Base-by-base conservation (phyloP, 2,113 vertebrate species). In the Cromileptes altivelis region DNA sequence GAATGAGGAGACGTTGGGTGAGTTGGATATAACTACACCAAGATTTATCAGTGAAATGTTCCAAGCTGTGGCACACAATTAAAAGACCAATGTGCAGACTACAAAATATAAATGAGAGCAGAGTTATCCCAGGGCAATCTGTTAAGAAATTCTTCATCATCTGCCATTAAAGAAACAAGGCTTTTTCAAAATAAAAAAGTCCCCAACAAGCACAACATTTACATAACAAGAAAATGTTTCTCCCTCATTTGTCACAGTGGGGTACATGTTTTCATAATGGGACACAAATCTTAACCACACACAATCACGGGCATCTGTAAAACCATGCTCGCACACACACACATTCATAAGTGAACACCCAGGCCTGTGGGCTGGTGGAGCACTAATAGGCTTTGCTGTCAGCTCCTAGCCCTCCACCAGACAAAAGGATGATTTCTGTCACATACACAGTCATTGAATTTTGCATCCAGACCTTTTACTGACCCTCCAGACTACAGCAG, bases 361-460 rank as follows among this genome's bases (percentile, higher is more conserved):
- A 23, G 53, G 52, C 70, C 62, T 25, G 55, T 23, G 14, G 78
- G 47, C 64, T 23, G 27, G n/a, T 70, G 50, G 52, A 53, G 73
- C n/a, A 40, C 75, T 87, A 90, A 86, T 78, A 82, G 72, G 70
- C 87, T 90, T 87, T 87, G 78, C 87, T 73, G 75, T 80, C 83
- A 86, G 65, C 82, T 76, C 55, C 25, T 33, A 71, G 81, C 53
- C 76, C 17, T 76, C 52, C 14, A 78, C 60, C 68, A 78, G 49
- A 88, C 82, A 76, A 70, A 86, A 61, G 33, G 50, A 91, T 81
- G 75, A 78, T 85, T 85, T 85, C 49, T 81, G 63, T 82, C 81
- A 88, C 79, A 84, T 25, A 82, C 61, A 80, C 55, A 86, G 55
- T 75, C 74, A 80, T 27, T 78, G 64, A 53, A 75, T 80, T 80